Evolutionary conservation across 2,797 vertebrate genomes (phyloP).

Genomic region (Sebastes hubbsi): DNA sequence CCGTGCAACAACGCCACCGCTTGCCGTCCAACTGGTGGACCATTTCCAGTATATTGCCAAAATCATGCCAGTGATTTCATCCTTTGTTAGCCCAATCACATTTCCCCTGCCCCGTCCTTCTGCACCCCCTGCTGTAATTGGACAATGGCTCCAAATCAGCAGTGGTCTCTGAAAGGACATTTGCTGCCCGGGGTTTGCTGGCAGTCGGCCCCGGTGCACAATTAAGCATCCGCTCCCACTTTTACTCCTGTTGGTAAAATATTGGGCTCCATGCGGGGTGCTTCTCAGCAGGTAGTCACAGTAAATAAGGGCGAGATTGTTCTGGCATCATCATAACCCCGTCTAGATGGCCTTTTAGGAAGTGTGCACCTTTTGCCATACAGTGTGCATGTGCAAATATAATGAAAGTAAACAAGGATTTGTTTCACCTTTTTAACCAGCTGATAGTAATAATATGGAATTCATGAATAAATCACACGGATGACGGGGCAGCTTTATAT

Average conservation of each 20-base stretch:
- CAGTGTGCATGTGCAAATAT: not conserved
- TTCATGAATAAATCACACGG: not conserved
- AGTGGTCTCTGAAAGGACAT: conserved; percentile 69
- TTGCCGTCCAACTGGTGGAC: conserved; percentile 28
- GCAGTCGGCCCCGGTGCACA: conserved; percentile 50
- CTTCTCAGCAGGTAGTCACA: conserved; percentile 60
- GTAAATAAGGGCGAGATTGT: conserved; percentile 30
- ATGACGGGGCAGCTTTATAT: not conserved
- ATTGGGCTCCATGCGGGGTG: conserved; percentile 64
- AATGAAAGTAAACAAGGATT: not conserved
- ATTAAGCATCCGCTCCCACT: conserved; percentile 68
- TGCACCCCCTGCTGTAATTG: conserved; percentile 60
- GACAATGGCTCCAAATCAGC: conserved; percentile 71
- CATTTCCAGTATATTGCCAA: conserved; percentile 58
- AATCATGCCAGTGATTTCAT: conserved; percentile 72
- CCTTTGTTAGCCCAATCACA: conserved; percentile 63
- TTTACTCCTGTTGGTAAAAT: conserved; percentile 68
- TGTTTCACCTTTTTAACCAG: not conserved
- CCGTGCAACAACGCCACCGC: not conserved
- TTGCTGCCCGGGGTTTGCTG: conserved; percentile 57
- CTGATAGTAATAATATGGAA: no score
- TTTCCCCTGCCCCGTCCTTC: conserved; percentile 15
- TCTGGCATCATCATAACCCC: not conserved
- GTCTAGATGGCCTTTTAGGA: not conserved
- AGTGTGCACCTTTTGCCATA: not conserved